Conservation (phyloP, 2,888 invertebrate species). For the Phalera bucephala region DNA sequence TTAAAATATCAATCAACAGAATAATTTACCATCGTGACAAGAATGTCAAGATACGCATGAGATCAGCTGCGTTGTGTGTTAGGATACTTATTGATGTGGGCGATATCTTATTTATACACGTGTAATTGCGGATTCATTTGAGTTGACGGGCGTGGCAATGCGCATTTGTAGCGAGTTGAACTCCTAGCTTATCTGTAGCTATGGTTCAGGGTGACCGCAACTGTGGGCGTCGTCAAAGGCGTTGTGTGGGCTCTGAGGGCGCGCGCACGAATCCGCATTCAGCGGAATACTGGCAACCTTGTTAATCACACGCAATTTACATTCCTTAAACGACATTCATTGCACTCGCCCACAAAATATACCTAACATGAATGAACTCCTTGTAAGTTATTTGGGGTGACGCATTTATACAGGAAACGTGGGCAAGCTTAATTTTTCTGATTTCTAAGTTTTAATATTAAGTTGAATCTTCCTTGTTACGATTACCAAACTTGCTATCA, state of each 20-base stretch:
- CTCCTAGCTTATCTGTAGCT: slow-evolving; percentile 26
- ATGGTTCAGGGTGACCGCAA: slow-evolving; percentile 22
- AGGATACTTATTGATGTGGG: slow-evolving; percentile 38
- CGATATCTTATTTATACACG: slow-evolving; percentile 37
- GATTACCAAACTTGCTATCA: slow-evolving; percentile 34
- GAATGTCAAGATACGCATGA: slow-evolving; percentile 56
- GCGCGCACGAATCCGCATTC: slow-evolving; percentile 71
- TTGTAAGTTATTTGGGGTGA: slow-evolving; percentile 10
- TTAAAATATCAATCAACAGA: slow-evolving; percentile 59
- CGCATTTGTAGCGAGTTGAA: slow-evolving; percentile 13
- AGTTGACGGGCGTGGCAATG: slow-evolving; percentile 10
- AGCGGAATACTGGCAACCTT: slow-evolving; percentile 53
- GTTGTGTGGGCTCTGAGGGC: slow-evolving; percentile 51
- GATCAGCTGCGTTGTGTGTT: slow-evolving; percentile 46
- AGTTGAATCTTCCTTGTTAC: slow-evolving; percentile 16
- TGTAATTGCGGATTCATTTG: slow-evolving; percentile 31
- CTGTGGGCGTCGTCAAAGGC: slow-evolving; percentile 45
- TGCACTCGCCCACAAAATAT: slow-evolving; percentile 24
- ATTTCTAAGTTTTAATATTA: background rate
- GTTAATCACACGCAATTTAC: slow-evolving; percentile 42
- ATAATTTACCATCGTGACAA: slow-evolving; percentile 58
- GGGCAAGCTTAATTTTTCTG: background rate
- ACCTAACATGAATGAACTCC: slow-evolving; percentile 12
- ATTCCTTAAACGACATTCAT: slow-evolving; percentile 38
- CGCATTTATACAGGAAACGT: background rate